phyloP scores from a whole-genome alignment of 2,797 vertebrate genomes.

The Peromyscus melanophrys region DNA sequence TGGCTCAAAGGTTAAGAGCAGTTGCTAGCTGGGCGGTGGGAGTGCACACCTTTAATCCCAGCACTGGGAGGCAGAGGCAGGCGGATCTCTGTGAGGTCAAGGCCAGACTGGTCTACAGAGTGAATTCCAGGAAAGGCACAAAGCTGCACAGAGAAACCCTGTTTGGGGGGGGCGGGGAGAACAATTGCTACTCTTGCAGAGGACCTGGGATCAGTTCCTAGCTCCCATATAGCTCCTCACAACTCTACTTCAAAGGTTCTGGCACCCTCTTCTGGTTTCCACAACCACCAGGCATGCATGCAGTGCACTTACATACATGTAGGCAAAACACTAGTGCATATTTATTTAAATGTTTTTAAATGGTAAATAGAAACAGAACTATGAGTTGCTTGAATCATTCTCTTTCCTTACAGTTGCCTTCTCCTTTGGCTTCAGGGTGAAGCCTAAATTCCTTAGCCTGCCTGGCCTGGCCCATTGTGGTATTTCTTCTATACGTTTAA shows the following conservation, averaged over 20 bases:
- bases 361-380: constrained; percentile 1
- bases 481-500: constrained; percentile 42
- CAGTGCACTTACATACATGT: neutral
- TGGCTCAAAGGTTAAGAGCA: neutral
- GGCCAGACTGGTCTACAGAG: no score
- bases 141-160: no score
- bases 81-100: no score
- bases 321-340: neutral
- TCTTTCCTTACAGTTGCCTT: neutral
- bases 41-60: no score
- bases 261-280: neutral
- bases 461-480: neutral
- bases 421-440: neutral
- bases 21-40: no score
- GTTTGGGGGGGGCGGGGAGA: neutral
- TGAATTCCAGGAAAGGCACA: no score
- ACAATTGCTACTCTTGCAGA: neutral
- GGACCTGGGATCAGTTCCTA: neutral
- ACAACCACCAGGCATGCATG: neutral
- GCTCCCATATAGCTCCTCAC: neutral
- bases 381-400: neutral
- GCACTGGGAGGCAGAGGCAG: no score
- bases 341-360: neutral
- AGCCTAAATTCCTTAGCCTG: neutral
- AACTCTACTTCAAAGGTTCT: neutral